A percentile compares a stretch with the other conserved stretches of the same genome.
Conservation (phyloP, 2,888 invertebrate genomes). For the Drosophila barbarae region DNA sequence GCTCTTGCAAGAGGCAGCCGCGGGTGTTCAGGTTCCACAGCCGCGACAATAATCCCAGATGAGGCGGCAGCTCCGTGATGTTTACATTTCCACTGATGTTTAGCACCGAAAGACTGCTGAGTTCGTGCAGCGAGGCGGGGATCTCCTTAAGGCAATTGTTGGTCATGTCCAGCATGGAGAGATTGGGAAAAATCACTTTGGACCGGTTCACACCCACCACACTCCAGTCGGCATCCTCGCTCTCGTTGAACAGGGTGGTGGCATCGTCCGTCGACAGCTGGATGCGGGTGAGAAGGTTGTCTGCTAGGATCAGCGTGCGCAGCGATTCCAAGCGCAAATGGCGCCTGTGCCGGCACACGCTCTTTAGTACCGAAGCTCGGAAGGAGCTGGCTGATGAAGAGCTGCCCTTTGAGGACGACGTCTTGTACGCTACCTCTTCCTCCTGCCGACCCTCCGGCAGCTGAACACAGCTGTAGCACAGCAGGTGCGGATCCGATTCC, state of each 20-base stretch:
- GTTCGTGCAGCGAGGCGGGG: constrained; percentile 90
- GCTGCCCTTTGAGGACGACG: constrained; percentile 50
- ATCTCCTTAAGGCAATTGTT: constrained; percentile 90
- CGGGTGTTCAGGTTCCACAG: constrained; percentile 97
- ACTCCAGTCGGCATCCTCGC: constrained; percentile 84
- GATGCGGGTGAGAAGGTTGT: constrained; percentile 90
- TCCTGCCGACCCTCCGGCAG: constrained; percentile 48
- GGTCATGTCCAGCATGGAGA: constrained; percentile 96
- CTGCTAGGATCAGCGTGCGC: constrained; percentile 85
- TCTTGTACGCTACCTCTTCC: constrained; percentile 66
- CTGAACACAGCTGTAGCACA: constrained; percentile 84
- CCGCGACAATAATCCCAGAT: constrained; percentile 95
- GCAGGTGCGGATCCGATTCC: constrained; percentile 83
- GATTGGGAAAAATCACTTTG: constrained; percentile 92
- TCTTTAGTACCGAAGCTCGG: constrained; percentile 86
- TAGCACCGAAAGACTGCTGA: constrained; percentile 93
- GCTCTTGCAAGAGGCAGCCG: constrained; percentile 93
- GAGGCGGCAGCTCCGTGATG: constrained; percentile 93
- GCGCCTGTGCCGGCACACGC: constrained; percentile 91
- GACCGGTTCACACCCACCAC: constrained; percentile 82
- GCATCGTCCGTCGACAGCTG: constrained; percentile 91
- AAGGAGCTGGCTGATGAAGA: constrained; percentile 82
- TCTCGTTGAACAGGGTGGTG: constrained; percentile 82
- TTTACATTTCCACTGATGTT: constrained; percentile 89
- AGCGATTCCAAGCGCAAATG: constrained; percentile 85